These are phyloP conservation scores for Atta colombica DNA, from an alignment of 1,140 invertebrate genomes.

Conservation along the genomic window DNA sequence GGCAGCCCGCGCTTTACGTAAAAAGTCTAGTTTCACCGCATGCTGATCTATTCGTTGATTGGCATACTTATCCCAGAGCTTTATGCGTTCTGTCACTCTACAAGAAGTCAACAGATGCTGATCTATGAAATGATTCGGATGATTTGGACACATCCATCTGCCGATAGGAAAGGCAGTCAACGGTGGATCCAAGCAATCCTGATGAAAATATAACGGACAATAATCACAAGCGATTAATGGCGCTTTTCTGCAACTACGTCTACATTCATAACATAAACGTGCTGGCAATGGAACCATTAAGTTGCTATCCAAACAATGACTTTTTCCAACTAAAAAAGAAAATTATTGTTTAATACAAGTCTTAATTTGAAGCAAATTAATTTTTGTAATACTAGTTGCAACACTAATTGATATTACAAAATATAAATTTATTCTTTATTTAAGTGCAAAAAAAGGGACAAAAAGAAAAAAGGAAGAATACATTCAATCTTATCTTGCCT, in stretches of 20 bases:
- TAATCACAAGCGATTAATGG: conserved; percentile 97
- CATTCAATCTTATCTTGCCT: conserved; percentile 69
- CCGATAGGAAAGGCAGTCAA: conserved; percentile 94
- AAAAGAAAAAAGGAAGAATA: conserved; percentile 18
- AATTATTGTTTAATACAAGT: not conserved
- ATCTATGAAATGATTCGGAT: conserved; percentile 96
- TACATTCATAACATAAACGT: conserved; percentile 93
- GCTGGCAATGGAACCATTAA: conserved; percentile 94
- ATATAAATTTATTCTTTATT: not conserved
- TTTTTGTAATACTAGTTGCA: not conserved
- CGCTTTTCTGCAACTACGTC: conserved; percentile 93
- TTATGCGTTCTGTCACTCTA: conserved; percentile 93
- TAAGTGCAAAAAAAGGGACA: not conserved
- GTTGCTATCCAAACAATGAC: conserved; percentile 91
- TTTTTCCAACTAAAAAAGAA: conserved; percentile 77
- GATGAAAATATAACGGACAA: conserved; percentile 95
- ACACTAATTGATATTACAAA: conserved; percentile 18
- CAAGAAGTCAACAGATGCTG: conserved; percentile 93
- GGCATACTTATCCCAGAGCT: conserved; percentile 94
- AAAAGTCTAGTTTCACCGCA: conserved; percentile 94
- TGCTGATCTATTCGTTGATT: conserved; percentile 93
- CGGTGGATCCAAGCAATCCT: conserved; percentile 97
- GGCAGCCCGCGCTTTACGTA: conserved; percentile 91
- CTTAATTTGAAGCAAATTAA: not conserved
- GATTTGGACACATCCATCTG: conserved; percentile 99